Percentiles rank a stretch among this genome's conserved stretches.
phyloP scores from a whole-genome alignment of 2,797 vertebrate species.

The Malurus splendens region DNA sequence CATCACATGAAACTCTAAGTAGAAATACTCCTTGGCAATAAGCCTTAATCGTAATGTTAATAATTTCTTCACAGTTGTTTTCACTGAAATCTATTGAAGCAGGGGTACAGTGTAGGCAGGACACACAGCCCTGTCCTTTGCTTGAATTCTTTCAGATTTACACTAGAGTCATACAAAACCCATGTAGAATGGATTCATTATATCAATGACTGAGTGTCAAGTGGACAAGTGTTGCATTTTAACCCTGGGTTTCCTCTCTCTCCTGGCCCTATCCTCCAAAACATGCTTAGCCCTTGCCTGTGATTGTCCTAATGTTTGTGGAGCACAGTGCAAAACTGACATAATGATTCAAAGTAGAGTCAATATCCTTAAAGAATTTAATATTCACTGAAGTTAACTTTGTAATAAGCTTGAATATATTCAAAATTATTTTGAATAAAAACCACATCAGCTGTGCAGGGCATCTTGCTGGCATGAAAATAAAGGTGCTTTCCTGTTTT shows the following conservation, averaged over 20 bases:
- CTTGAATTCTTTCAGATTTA: background rate
- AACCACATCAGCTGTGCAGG: background rate
- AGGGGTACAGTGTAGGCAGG: background rate
- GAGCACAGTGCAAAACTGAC: background rate
- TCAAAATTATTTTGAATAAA: background rate
- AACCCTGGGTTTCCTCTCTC: background rate
- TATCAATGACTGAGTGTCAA: background rate
- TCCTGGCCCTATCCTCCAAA: background rate
- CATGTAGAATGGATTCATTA: background rate
- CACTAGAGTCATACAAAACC: background rate
- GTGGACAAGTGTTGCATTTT: background rate
- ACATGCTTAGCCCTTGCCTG: background rate
- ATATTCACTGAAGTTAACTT: background rate
- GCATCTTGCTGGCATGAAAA: background rate
- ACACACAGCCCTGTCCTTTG: background rate
- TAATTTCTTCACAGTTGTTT: rapidly evolving
- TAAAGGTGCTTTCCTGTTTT: background rate
- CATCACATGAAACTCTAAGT: background rate
- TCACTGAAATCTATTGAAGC: background rate
- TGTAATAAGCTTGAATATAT: background rate
- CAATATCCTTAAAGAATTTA: background rate
- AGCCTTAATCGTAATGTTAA: background rate
- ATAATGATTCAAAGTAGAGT: background rate
- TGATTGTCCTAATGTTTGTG: background rate
- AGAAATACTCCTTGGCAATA: background rate